Percentiles rank a stretch among this genome's conserved stretches.
Conservation (phyloP, 2,113 vertebrate genomes). For the Alectura lathami region DNA sequence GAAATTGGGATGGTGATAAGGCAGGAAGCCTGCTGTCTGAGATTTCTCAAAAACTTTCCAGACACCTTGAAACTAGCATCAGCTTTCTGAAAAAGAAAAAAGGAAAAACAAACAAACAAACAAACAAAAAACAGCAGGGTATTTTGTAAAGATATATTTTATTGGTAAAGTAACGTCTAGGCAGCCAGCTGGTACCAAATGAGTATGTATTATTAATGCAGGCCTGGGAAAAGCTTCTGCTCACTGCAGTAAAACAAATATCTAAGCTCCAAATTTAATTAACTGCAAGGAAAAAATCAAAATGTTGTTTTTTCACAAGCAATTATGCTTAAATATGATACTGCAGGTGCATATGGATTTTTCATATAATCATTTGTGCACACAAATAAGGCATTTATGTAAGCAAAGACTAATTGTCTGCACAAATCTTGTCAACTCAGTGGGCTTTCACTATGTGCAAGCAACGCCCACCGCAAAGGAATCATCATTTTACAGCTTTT, state of each 20-base stretch:
- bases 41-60: not conserved
- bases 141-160: not conserved
- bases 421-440: not conserved
- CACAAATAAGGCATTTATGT: constrained; percentile 35
- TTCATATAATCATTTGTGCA: constrained; percentile 46
- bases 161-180: constrained; percentile 16
- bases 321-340: constrained; percentile 42
- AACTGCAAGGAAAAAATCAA: constrained; percentile 5
- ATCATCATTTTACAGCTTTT: not conserved
- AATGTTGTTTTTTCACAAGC: constrained; percentile 23
- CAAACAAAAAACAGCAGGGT: too few species aligned
- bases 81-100: constrained; percentile 9
- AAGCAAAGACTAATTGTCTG: constrained; percentile 33
- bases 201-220: constrained; percentile 55
- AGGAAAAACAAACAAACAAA: too few species aligned
- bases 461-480: not conserved
- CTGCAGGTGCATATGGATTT: constrained; percentile 28
- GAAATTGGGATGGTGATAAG: not conserved
- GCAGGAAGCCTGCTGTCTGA: not conserved
- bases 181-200: constrained; percentile 36
- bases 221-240: not conserved
- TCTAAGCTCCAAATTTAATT: constrained; percentile 43
- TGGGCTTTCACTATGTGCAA: not conserved
- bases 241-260: constrained; percentile 51
- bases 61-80: not conserved